Evolutionary conservation across 2,888 invertebrate species (phyloP), one percentile per base, ranked within the genome.

Genomic region (Ectemnius continuus): DNA sequence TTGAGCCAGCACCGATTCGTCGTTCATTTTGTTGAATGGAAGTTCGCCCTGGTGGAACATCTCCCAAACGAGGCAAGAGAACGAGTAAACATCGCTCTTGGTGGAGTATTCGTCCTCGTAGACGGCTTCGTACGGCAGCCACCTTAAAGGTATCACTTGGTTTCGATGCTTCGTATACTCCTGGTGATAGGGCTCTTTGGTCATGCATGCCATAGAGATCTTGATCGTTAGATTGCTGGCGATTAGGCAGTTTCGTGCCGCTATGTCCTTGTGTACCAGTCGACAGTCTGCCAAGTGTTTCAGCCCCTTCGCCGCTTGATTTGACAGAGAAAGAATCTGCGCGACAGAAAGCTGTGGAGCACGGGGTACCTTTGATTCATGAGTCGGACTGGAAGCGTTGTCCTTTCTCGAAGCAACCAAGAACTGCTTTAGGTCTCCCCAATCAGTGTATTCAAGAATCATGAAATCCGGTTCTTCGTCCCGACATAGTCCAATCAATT

Each of bases 401-500:
- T 84, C 88, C 68, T 86, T 89, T 4, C 83, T 79, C 5, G 90
- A 89, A 13, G 96, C 96, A 65, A 95, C 91, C 23, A 97, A 92
- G 92, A 96, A 98, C 92, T 96, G 97, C 86, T 98, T 98, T 65
- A 98, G 92, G 90, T 98, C 98, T 5, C 98, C 98, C 98, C 98
- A 98, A 89, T 98, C 98, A 2, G 97, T 97, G 88, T 97, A 96
- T 87, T 98, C 97, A 14, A 97, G 91, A 23, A 98, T 94, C 94
- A 98, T 94, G 86, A 95, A 97, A 88, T 97, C 96, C 0, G 98
- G 98, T 82, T 97, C 97, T 3, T 93, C 93, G 65, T 96, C 96
- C 60, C 95, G 93, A 88, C 97, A 97, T 8, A 98, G 91, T 0
- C 97, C 98, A 65, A 96, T 92, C 59, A 98, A 91, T 52, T 94